Conservation (phyloP, 2,888 invertebrate genomes). For the Nephrocerus scutellatus region DNA sequence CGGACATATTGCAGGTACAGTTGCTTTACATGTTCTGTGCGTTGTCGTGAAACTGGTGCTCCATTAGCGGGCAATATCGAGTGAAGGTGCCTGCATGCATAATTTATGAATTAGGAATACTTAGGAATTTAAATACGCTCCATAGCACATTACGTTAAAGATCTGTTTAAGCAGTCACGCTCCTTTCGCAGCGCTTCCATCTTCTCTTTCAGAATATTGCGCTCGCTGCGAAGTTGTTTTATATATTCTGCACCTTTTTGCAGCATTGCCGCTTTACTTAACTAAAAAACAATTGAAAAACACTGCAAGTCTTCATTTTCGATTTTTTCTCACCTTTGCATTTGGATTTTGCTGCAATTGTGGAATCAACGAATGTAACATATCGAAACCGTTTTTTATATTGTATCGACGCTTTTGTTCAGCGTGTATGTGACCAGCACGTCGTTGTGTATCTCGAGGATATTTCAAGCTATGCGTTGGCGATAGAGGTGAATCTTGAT, state of each 20-base stretch:
- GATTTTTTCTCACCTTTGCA: conserved; percentile 60
- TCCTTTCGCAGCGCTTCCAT: conserved; percentile 81
- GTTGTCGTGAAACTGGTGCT: conserved; percentile 83
- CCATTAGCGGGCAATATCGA: conserved; percentile 92
- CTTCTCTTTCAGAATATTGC: conserved; percentile 80
- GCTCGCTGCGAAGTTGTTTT: conserved; percentile 75
- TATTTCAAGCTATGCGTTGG: conserved; percentile 49
- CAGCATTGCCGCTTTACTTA: conserved; percentile 93
- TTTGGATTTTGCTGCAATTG: conserved; percentile 84
- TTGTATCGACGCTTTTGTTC: conserved; percentile 94
- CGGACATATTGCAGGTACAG: conserved; percentile 90
- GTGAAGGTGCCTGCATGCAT: too few relatives aligned
- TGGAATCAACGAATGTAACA: conserved; percentile 85
- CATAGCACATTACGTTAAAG: conserved; percentile 67
- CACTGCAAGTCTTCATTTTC: background rate
- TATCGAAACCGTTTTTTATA: conserved; percentile 94
- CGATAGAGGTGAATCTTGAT: conserved; percentile 54
- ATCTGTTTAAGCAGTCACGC: conserved; percentile 83
- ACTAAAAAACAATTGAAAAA: conserved; percentile 44
- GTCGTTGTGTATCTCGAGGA: conserved; percentile 59
- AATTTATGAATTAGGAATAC: too few relatives aligned
- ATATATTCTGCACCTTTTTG: conserved; percentile 96
- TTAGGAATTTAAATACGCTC: too few relatives aligned
- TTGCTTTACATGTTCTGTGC: conserved; percentile 84
- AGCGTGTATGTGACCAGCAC: conserved; percentile 88